phyloP scores from a whole-genome alignment of 2,797 vertebrate genomes.

The Atherinosoma microstoma region DNA sequence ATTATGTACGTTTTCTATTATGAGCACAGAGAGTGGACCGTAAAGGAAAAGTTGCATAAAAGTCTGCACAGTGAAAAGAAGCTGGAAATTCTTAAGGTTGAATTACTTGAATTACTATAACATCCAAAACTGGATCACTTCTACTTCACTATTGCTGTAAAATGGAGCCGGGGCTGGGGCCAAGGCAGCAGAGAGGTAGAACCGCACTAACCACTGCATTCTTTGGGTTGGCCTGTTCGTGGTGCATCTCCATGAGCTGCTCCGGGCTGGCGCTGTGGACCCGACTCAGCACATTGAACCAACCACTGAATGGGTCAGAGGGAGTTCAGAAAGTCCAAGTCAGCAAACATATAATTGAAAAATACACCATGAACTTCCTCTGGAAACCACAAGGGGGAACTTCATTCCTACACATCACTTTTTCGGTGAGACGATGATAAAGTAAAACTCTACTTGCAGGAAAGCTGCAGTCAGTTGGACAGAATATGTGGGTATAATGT shows the following conservation, averaged over 20 bases:
- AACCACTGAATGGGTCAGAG: constrained; percentile 81
- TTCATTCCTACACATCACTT: constrained; percentile 49
- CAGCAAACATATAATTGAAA: constrained; percentile 57
- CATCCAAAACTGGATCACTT: constrained; percentile 32
- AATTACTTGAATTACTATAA: constrained; percentile 23
- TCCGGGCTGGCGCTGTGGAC: constrained; percentile 86
- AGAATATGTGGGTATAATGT: constrained; percentile 21
- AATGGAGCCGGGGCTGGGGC: constrained; percentile 40
- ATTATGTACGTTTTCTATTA: background rate
- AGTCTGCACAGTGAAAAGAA: background rate
- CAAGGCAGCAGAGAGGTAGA: constrained; percentile 56
- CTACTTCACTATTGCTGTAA: constrained; percentile 37
- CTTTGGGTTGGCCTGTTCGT: constrained; percentile 90
- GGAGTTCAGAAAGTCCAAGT: constrained; percentile 61
- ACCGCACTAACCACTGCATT: constrained; percentile 87
- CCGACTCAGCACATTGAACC: constrained; percentile 89
- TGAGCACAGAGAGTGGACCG: background rate
- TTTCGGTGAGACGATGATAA: constrained; percentile 10
- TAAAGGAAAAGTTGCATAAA: background rate
- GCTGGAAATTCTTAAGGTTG: background rate
- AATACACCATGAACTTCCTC: constrained; percentile 51
- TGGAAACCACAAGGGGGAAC: constrained; percentile 75
- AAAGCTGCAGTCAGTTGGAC: background rate
- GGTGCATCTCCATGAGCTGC: constrained; percentile 88
- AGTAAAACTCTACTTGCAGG: constrained; percentile 20